Percentiles rank a stretch among this genome's conserved stretches.
phyloP scores from a whole-genome alignment of 2,113 vertebrate genomes.

The Festucalex cinctus region DNA sequence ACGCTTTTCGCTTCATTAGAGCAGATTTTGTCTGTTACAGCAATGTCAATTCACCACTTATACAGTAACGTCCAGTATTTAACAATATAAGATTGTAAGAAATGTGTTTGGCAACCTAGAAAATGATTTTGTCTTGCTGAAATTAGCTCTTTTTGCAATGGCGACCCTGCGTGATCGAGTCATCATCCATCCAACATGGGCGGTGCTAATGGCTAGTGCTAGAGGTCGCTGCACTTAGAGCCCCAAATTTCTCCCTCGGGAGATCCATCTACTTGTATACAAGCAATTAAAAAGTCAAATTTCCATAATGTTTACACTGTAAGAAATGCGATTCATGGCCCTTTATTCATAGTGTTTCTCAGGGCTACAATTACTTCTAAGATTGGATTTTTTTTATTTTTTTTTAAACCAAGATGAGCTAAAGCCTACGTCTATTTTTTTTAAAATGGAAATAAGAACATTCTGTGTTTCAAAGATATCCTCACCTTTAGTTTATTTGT shows the following conservation, averaged over 20 bases:
- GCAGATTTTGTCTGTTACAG: neutral
- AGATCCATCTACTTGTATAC: neutral
- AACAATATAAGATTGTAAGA: neutral
- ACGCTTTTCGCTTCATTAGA: slow-evolving; percentile 3
- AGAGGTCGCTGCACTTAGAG: no score
- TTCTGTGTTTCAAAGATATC: no score
- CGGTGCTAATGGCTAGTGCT: no score
- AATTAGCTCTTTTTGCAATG: neutral
- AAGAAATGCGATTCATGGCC: neutral
- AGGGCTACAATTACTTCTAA: neutral
- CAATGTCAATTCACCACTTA: neutral
- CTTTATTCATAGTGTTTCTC: neutral
- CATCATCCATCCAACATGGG: neutral
- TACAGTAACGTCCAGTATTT: neutral
- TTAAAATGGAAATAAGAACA: neutral
- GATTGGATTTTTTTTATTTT: no score
- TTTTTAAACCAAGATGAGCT: neutral
- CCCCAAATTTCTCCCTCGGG: neutral
- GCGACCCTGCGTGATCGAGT: neutral
- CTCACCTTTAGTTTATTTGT: no score
- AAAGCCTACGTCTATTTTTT: neutral
- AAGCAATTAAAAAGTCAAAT: neutral
- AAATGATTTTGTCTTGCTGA: neutral
- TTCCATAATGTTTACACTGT: neutral
- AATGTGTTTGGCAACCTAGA: neutral